phyloP scores from a whole-genome alignment of 2,113 vertebrate genomes.

The Spea bombifrons region DNA sequence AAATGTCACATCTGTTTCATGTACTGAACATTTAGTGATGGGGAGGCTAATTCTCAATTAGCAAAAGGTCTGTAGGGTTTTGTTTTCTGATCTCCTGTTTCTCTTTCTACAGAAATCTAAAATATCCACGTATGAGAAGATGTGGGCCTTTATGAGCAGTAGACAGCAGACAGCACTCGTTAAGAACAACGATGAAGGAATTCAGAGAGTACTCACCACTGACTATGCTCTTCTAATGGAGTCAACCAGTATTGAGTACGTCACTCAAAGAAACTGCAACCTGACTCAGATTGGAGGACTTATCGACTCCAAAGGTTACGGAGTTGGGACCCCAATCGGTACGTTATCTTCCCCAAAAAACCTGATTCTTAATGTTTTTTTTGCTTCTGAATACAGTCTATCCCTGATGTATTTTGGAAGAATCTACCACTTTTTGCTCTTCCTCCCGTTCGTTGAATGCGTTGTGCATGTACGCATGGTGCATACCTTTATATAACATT shows the following conservation, averaged over 20 bases:
- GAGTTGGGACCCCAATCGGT: conserved; percentile 96
- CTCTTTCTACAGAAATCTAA: conserved; percentile 84
- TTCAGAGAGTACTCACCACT: conserved; percentile 89
- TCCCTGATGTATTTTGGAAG: too few species aligned
- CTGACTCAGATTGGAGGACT: conserved; percentile 96
- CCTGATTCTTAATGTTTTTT: too few species aligned
- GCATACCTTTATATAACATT: too few species aligned
- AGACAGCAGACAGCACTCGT: conserved; percentile 90
- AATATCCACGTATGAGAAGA: conserved; percentile 97
- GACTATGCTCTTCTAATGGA: conserved; percentile 97
- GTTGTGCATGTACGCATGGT: too few species aligned
- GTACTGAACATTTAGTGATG: too few species aligned
- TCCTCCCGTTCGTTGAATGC: too few species aligned
- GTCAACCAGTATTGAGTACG: conserved; percentile 96
- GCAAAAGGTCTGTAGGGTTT: too few species aligned
- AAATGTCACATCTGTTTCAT: too few species aligned
- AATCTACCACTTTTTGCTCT: too few species aligned
- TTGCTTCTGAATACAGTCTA: too few species aligned
- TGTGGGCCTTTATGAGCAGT: conserved; percentile 99
- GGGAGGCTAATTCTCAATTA: too few species aligned
- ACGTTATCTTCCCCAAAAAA: conserved; percentile 55
- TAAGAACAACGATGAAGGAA: conserved; percentile 91
- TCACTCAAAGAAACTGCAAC: conserved; percentile 97
- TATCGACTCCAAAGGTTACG: conserved; percentile 96
- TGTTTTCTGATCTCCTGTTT: conserved; percentile 1